These are phyloP conservation scores for Cryptocephalus primarius DNA, from an alignment of 2,888 invertebrate species.

Conservation along the genomic window DNA sequence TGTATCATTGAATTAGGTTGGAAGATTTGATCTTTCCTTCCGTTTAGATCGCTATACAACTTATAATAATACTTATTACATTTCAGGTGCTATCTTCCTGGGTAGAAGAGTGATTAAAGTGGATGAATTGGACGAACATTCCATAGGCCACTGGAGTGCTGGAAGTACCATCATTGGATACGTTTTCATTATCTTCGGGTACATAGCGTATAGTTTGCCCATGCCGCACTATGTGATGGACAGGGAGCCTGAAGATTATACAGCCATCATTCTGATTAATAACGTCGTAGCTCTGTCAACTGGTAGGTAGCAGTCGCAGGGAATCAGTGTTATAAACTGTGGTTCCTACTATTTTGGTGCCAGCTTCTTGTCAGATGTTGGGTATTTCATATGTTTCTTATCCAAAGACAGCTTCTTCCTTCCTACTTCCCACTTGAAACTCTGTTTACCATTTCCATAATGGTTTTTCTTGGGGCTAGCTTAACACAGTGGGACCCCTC, in stretches of 20 bases:
- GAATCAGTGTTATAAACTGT: no score
- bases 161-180: slow-evolving; percentile 28
- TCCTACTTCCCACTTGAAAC: no score
- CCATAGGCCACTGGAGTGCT: slow-evolving; percentile 25
- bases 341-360: no score
- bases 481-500: no score
- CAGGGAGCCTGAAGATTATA: slow-evolving; percentile 4
- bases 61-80: neutral
- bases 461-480: no score
- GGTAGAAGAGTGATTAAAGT: slow-evolving; percentile 29
- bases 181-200: slow-evolving; percentile 30
- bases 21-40: no score
- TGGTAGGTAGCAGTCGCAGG: slow-evolving; percentile 5
- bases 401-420: no score
- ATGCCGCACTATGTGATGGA: slow-evolving; percentile 7
- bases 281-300: slow-evolving; percentile 14
- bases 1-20: no score
- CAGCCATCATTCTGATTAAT: slow-evolving; percentile 13
- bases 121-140: slow-evolving; percentile 29
- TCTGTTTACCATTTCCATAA: no score
- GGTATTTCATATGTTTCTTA: no score
- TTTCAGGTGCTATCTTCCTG: slow-evolving; percentile 24
- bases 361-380: no score
- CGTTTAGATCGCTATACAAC: no score
- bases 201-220: slow-evolving; percentile 19